Evolutionary conservation across 2,888 invertebrate species (phyloP).

Genomic region (Lydus trimaculatus): DNA sequence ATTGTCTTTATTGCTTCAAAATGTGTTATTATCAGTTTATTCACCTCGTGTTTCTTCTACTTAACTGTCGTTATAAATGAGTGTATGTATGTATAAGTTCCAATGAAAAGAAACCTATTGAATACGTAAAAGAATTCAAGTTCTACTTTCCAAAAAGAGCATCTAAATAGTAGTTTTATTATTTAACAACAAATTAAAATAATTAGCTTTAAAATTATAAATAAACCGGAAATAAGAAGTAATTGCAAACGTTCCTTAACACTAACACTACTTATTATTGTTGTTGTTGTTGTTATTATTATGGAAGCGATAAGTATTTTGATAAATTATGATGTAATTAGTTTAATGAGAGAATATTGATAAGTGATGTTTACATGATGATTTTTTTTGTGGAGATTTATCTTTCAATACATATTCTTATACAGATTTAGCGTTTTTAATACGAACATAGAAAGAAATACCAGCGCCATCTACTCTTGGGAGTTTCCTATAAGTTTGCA

Average conservation of each 20-base stretch:
- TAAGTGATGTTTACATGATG: neutral
- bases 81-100: neutral
- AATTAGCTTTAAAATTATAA: neutral
- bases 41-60: neutral
- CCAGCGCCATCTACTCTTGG: too few relatives aligned
- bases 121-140: neutral
- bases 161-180: neutral
- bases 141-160: neutral
- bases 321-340: neutral
- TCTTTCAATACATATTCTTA: too few relatives aligned
- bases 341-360: neutral
- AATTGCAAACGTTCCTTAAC: neutral
- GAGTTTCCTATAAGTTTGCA: too few relatives aligned
- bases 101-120: neutral
- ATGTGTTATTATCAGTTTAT: neutral
- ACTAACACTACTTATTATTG: neutral
- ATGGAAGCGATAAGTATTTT: neutral
- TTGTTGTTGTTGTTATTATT: neutral
- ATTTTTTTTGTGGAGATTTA: too few relatives aligned
- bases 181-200: neutral
- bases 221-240: neutral
- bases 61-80: neutral
- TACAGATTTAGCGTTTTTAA: too few relatives aligned
- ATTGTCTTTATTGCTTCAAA: neutral
- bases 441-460: too few relatives aligned